Evolutionary conservation across 2,113 vertebrate genomes (phyloP), one percentile per base, ranked within the genome.

Genomic region (Dipodomys stephensi): DNA sequence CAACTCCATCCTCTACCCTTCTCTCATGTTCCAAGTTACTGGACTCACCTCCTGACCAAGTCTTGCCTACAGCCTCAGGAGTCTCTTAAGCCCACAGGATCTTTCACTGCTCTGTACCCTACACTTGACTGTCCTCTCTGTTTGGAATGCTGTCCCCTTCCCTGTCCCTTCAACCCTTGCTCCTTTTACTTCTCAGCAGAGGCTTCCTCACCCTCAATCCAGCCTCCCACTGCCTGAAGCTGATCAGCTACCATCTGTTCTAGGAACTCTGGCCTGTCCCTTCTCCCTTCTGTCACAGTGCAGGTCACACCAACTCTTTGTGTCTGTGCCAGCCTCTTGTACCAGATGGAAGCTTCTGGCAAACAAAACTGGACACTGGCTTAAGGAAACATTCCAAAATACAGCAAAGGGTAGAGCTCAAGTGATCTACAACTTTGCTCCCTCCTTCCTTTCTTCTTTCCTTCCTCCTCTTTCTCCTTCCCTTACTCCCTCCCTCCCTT

Each of bases 311-410:
- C 62, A 22, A 9, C 2, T 74, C 79, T 15, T 30, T 74, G 27
- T 4, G 2, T 62, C 32, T 6, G 12, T 22, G 28, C 71, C n/a
- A 28, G 19, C 35, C 30, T 69, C 32, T 30, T 19, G 12, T 22
- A 7, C 12, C n/a, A 64, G 83, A 87, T 35, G 39, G 72, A 93
- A 91, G 62, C 20, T 46, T 94, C 86, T 65, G 86, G 91, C 92
- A 95, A 79, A 27, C 10, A 88, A 27, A 27, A 0, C 1, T 49
- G 13, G 23, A 5, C n/a, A 90, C 79, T 83, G 68, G 76, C 53
- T 80, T 72, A 80, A 84, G 53, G 72, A 53, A 80, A 65, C 46
- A 57, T 60, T 65, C 46, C 27, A 53, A 22, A 53, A 46, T 9
- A 4, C 35, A 39, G 8, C 32, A 69, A 86, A 95, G 74, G 30